A percentile compares a stretch with the other conserved stretches of the same genome.
Evolutionary conservation across 2,888 invertebrate genomes (phyloP).

Genomic region (Tetranychus truncatus): DNA sequence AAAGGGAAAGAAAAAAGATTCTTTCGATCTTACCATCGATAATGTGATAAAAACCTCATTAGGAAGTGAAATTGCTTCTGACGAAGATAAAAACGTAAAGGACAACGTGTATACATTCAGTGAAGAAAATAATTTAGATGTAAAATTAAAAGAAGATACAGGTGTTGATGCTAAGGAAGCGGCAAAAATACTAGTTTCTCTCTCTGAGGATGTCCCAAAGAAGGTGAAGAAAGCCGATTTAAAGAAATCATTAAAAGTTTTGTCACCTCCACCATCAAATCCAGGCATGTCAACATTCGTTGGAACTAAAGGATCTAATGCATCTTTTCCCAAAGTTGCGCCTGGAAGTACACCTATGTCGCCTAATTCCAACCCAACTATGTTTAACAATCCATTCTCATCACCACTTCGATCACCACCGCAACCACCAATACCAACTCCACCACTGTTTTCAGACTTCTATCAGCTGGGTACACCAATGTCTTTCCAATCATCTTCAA

Average conservation of each 20-base stretch:
- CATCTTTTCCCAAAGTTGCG: conserved; percentile 3
- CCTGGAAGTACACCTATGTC: conserved; percentile 10
- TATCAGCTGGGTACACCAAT: not conserved
- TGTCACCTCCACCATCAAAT: conserved; percentile 1
- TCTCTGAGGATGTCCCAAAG: conserved; percentile 9
- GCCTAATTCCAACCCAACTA: not conserved
- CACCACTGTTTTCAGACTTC: conserved; percentile 22
- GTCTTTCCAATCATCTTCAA: not conserved
- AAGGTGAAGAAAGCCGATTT: not conserved
- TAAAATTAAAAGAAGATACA: not conserved
- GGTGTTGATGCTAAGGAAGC: conserved; percentile 13
- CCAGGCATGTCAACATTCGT: not conserved
- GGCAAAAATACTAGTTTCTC: conserved; percentile 10
- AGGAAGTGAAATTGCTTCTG: not conserved
- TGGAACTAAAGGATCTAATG: not conserved
- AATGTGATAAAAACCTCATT: conserved; percentile 16
- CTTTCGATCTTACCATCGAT: conserved; percentile 25
- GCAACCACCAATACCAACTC: conserved; percentile 23
- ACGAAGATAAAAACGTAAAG: not conserved
- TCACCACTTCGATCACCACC: not conserved
- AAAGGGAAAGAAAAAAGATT: conserved; percentile 11
- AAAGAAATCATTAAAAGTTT: not conserved
- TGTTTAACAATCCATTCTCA: conserved; percentile 11
- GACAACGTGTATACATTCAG: conserved; percentile 5
- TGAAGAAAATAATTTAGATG: conserved; percentile 1